phyloP scores from a whole-genome alignment of 2,888 invertebrate genomes.

The Ophion slaviceki region DNA sequence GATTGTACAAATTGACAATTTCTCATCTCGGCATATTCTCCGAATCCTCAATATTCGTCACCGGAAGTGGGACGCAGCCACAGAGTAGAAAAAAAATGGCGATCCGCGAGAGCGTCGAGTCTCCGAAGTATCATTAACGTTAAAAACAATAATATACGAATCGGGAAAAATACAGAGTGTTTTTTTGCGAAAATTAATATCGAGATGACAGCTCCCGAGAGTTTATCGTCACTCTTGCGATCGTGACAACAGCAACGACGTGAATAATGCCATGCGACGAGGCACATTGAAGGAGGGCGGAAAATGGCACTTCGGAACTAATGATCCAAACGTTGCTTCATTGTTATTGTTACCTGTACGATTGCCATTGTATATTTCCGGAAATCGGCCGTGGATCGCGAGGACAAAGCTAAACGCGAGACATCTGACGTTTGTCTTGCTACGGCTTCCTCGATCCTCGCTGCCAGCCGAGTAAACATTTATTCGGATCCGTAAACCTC shows the following conservation, averaged over 20 bases:
- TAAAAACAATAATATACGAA: not conserved
- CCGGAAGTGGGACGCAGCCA: conserved; percentile 28
- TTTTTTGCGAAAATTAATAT: not conserved
- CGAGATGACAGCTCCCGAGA: conserved; percentile 43
- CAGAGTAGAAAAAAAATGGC: conserved; percentile 21
- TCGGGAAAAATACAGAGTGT: not conserved
- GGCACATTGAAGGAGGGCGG: conserved; percentile 33
- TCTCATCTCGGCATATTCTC: too few species aligned
- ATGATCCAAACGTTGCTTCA: conserved; percentile 21
- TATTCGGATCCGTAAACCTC: too few species aligned
- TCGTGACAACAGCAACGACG: not conserved
- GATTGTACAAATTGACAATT: not conserved
- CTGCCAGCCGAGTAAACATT: too few species aligned
- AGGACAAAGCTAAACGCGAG: not conserved
- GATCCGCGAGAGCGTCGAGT: conserved; percentile 26
- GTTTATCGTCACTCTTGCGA: conserved; percentile 18
- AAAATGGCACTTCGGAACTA: conserved; percentile 40
- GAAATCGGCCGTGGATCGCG: not conserved
- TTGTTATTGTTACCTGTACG: conserved; percentile 8
- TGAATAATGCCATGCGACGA: conserved; percentile 17
- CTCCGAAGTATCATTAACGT: not conserved
- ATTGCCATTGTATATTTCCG: not conserved
- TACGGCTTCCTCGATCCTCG: too few species aligned
- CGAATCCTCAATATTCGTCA: not conserved
- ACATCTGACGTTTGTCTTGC: too few species aligned